A percentile compares a stretch with the other conserved stretches of the same genome.
phyloP scores from a whole-genome alignment of 2,113 vertebrate genomes.

The human (Homo sapiens) region DNA sequence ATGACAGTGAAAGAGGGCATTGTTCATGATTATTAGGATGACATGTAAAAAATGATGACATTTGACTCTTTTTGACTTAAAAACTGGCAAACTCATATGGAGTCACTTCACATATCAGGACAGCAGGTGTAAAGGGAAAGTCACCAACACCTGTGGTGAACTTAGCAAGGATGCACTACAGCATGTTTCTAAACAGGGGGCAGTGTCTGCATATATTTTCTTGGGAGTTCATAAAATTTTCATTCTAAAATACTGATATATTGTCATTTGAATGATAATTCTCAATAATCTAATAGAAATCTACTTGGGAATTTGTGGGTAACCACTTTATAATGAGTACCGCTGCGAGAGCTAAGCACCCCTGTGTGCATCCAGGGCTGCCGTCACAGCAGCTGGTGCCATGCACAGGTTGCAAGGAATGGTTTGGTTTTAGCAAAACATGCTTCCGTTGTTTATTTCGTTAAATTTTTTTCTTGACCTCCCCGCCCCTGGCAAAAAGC shows the following conservation, averaged over 20 bases:
- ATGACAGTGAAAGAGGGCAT: too few species aligned
- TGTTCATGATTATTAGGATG: neutral
- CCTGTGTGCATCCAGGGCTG: too few species aligned
- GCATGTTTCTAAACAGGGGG: neutral
- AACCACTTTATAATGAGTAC: neutral
- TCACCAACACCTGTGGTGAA: accelerated
- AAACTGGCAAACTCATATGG: neutral
- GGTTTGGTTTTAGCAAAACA: neutral
- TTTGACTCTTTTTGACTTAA: neutral
- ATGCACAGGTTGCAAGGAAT: neutral
- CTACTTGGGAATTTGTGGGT: neutral
- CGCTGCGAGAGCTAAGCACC: neutral
- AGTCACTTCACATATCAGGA: neutral
- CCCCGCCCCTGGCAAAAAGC: neutral
- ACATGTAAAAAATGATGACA: neutral
- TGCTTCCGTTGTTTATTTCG: neutral
- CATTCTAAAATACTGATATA: neutral
- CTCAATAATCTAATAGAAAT: neutral
- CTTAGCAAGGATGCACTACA: neutral
- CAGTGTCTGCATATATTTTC: neutral
- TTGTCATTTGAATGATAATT: neutral
- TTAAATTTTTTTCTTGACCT: neutral
- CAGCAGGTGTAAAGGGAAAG: neutral
- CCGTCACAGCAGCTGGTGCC: neutral
- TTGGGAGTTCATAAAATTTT: neutral